Conservation (phyloP, 53 echinoderm and acorn worm genomes). For the Patiria pectinifera region DNA sequence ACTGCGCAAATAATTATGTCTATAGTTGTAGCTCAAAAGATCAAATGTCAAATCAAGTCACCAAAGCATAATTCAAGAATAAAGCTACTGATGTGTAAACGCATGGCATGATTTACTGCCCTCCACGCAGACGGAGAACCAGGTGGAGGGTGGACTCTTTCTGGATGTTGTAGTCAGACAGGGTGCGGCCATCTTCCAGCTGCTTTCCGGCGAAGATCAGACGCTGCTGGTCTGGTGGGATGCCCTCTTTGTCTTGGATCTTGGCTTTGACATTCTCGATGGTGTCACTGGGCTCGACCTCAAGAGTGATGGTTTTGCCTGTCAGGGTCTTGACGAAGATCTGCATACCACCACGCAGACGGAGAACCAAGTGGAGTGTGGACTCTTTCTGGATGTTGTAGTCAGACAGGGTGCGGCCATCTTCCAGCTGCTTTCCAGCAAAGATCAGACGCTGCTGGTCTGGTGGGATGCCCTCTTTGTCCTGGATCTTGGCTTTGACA, state of each 20-base stretch:
- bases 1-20: too few relatives aligned
- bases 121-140: constrained; percentile 76
- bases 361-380: constrained; percentile 70
- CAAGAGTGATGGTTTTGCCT: constrained; percentile 90
- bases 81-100: not conserved
- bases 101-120: constrained; percentile 25
- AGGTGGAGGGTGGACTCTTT: constrained; percentile 82
- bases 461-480: constrained; percentile 53
- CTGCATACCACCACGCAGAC: constrained; percentile 91
- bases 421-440: constrained; percentile 17
- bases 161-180: constrained; percentile 90
- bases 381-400: constrained; percentile 84
- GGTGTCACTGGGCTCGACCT: constrained; percentile 88
- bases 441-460: constrained; percentile 79
- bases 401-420: constrained; percentile 77
- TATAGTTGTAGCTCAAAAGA: too few relatives aligned
- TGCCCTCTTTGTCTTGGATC: constrained; percentile 91
- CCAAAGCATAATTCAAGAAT: not conserved
- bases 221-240: constrained; percentile 89
- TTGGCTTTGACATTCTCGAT: constrained; percentile 89
- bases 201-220: constrained; percentile 90
- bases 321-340: constrained; percentile 92
- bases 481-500: constrained; percentile 86
- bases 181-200: constrained; percentile 86
- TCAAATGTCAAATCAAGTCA: too few relatives aligned